A percentile compares a stretch with the other conserved stretches of the same genome.
Evolutionary conservation across 2,113 vertebrate species (phyloP).

Genomic region (Ageneiosus marmoratus): DNA sequence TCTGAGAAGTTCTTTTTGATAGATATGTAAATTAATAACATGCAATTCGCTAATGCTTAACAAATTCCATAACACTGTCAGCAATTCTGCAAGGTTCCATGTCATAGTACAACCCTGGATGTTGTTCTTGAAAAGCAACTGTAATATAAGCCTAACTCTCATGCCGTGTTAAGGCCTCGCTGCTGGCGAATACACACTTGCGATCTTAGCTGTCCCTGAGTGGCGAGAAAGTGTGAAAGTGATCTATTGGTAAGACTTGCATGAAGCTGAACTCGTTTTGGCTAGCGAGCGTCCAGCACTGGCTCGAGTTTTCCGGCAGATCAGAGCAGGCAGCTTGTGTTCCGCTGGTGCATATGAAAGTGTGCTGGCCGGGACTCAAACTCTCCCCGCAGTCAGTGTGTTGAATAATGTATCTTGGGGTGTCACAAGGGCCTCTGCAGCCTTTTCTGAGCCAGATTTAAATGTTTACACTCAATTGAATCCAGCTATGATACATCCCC

Average conservation of each 20-base stretch:
- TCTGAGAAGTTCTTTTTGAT: too few relatives aligned
- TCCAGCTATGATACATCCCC: slow-evolving; percentile 46
- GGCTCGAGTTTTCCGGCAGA: slow-evolving; percentile 47
- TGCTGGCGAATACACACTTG: not conserved
- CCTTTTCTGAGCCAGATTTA: slow-evolving; percentile 59
- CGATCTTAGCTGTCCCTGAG: not conserved
- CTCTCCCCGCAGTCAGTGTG: slow-evolving; percentile 44
- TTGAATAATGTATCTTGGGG: slow-evolving; percentile 64
- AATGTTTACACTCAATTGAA: slow-evolving; percentile 61
- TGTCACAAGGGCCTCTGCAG: slow-evolving; percentile 55
- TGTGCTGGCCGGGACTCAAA: slow-evolving; percentile 50
- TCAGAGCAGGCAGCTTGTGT: slow-evolving; percentile 52
- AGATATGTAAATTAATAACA: slow-evolving; percentile 33
- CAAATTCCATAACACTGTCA: not conserved
- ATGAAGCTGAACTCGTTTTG: slow-evolving; percentile 38
- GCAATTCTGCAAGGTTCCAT: not conserved
- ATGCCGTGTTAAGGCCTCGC: not conserved
- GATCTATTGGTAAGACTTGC: slow-evolving; percentile 31
- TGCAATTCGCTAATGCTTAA: slow-evolving; percentile 38
- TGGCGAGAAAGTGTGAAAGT: slow-evolving; percentile 32
- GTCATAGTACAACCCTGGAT: not conserved
- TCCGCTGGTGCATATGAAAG: slow-evolving; percentile 54
- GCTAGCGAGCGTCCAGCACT: slow-evolving; percentile 43
- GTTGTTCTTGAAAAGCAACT: slow-evolving; percentile 12
- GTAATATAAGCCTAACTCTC: not conserved